Evolutionary conservation across 2,888 invertebrate genomes (phyloP), one percentile per base, ranked within the genome.

Genomic region (Lampropteryx suffumata): DNA sequence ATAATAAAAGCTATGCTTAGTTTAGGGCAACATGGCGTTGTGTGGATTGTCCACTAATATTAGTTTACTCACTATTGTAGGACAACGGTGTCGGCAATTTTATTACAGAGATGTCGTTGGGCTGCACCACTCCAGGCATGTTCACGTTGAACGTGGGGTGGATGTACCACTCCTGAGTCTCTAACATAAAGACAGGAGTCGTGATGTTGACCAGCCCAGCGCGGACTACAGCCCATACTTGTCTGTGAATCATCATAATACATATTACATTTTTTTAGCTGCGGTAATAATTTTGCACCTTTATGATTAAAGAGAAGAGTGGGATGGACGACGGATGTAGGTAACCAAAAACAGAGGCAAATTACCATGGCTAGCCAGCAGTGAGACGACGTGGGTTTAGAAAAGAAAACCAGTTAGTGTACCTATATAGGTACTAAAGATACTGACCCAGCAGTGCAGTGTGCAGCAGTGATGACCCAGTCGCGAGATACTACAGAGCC

Each of bases 401-500:
- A n/a, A n/a, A n/a, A n/a, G n/a, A n/a, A n/a, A n/a, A n/a, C n/a
- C n/a, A n/a, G n/a, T n/a, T n/a, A n/a, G n/a, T n/a, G n/a, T n/a
- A n/a, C n/a, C n/a, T n/a, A n/a, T 17, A 17, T 2, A 17, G 17
- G 17, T 17, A 4, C 4, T 17, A 29, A 28, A 11, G 3, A 29
- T 26, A 71, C 77, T 68, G 40, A 87, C 88, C 57, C 55, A n/a
- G 82, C 84, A 24, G 84, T 84, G 55, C 88, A 88, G 55, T 88
- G 87, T 0, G 87, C 88, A 0, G 87, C 82, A 0, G 80, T 72
- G 39, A 87, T 37, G 12, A 83, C 66, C 88, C 88, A 88, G n/a
- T 70, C 50, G 5, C 63, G 60, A 33, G 76, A 72, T 4, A 87
- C 72, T 37, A 87, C 55, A 56, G 82, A 84, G 14, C 81, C 87